These are phyloP conservation scores for Phengaris alcon DNA, from an alignment of 2,888 invertebrate genomes.

Conservation along the genomic window DNA sequence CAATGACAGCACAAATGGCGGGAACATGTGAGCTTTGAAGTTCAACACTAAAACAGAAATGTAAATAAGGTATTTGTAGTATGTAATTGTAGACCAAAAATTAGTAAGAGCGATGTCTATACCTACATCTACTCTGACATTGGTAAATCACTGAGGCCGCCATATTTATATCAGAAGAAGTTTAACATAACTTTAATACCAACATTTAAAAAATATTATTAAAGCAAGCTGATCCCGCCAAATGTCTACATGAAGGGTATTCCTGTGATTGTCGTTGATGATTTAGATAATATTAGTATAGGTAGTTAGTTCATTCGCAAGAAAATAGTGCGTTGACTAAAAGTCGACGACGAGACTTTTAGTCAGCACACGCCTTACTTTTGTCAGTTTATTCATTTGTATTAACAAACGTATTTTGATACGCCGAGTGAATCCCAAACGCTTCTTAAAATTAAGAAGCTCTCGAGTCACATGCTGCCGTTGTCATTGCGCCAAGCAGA, in stretches of 20 bases:
- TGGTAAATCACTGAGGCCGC: too few species aligned
- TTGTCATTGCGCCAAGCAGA: too few species aligned
- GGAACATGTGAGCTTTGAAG: neutral
- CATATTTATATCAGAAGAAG: too few species aligned
- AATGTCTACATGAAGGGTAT: neutral
- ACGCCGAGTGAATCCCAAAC: neutral
- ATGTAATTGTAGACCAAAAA: neutral
- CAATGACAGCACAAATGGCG: neutral
- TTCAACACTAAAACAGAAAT: too few species aligned
- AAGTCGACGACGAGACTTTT: too few species aligned
- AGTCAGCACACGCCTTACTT: too few species aligned
- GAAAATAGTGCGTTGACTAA: neutral
- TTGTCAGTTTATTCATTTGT: too few species aligned
- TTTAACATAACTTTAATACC: neutral
- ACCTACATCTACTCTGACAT: too few species aligned
- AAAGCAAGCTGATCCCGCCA: neutral
- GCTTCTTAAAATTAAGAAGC: neutral
- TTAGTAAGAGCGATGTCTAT: neutral
- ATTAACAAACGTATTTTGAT: too few species aligned
- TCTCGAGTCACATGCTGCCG: too few species aligned
- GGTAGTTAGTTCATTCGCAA: neutral
- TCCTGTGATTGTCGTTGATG: conserved; percentile 2
- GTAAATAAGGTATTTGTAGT: too few species aligned
- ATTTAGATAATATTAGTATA: neutral
- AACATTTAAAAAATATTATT: neutral